Evolutionary conservation across 2,113 vertebrate species (phyloP), one percentile per base, ranked within the genome.

Genomic region (Trematomus loennbergii): DNA sequence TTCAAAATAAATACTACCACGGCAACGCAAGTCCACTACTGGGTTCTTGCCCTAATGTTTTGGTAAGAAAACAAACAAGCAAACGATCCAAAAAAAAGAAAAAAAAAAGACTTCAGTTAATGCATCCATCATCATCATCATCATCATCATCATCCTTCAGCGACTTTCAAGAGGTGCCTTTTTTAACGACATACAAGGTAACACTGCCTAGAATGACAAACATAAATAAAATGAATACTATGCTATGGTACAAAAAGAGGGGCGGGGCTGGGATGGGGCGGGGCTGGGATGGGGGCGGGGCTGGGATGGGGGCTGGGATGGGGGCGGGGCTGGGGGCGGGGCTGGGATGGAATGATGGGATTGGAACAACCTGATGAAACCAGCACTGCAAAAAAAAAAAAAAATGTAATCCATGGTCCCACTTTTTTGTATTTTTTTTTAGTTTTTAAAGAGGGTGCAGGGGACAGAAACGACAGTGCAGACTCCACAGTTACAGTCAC

Each of bases 1-100:
- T 94, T 95, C 91, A 95, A 95, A 95, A 95, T 95, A 95, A 95
- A 95, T 95, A 95, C 94, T 93, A 95, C 91, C 94, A 94, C 91
- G 88, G 93, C 94, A 94, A 93, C 43, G 93, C 93, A 94, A 94
- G 92, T 92, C 85, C 88, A 90, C 88, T 90, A 92, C 78, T 87
- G 92, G 87, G 85, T 78, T 92, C 94, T 93, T 91, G 94, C 92
- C 76, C 90, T 93, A 93, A 93, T 87, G 92, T 92, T 95, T 94
- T 93, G 93, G 94, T 93, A 94, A 95, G 93, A 95, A 94, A 94
- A 94, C 91, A 93, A 92, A 93, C 89, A 89, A 92, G 88, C 90
- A 91, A 94, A 93, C 68, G 69, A 93, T 88, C 76, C 70, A 62
- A 87, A 89, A 88, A 88, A 57, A 60, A 58, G 78, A 81, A 74